Base-by-base conservation (phyloP, 2,797 vertebrate species). In the Sebastes matsubarae region DNA sequence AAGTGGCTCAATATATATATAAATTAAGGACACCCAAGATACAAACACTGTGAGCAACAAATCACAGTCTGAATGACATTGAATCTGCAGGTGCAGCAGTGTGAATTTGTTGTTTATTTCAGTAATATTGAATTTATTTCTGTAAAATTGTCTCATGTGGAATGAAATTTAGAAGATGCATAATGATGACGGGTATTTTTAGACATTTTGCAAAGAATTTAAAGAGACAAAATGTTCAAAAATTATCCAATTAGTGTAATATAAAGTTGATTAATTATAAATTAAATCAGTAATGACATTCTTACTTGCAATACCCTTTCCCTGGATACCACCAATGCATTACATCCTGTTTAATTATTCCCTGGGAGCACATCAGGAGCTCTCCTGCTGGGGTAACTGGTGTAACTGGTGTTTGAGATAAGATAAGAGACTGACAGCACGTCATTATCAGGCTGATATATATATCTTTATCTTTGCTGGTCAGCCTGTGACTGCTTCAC, bases 401-500 rank as follows among this genome's bases (percentile, higher is more conserved):
- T 76, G 88, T 83, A 27, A 58, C 81, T 89, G 89, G 34, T 77
- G 61, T 50, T 16, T 34, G 70, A 80, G 90, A 94, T 93, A 93
- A 92, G 85, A 91, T 83, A 22, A 85, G 72, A 81, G 38, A 61
- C 58, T 66, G 79, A 85, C 55, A 78, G 73, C 61, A 6, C n/a
- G 75, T 87, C 52, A 73, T 67, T 82, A 78, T 59, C 63, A 55
- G 8, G 52, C 60, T 87, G 81, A 89, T 88, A 22, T 52, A 13
- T 63, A 13, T 66, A 87, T 82, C 78, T 72, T 92, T 90, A 93
- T 93, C 92, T 91, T 71, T 27, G 2, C 64, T 77, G 73, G 57
- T 81, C 93, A 93, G 88, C 70, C 68, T 79, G 80, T 85, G 88
- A 87, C 81, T 63, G 82, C 81, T 72, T 90, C 87, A 87, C 82